Evolutionary conservation across 2,888 invertebrate genomes (phyloP).

Genomic region (Drosophila flavopinicola): DNA sequence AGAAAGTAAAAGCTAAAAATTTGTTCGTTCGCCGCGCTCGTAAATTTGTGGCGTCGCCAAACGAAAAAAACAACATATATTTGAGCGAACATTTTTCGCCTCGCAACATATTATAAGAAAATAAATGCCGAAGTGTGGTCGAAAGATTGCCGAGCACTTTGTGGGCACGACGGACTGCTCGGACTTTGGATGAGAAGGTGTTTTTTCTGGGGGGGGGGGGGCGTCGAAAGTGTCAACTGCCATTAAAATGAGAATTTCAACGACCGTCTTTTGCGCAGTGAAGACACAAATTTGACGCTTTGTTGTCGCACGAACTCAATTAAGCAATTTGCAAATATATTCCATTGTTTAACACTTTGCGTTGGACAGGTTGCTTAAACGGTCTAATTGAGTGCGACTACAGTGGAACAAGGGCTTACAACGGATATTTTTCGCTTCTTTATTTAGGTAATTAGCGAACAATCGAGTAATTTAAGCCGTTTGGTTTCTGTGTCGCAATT

Average conservation of each 20-base stretch:
- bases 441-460: conserved; percentile 31
- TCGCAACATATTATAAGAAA: conserved; percentile 26
- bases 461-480: conserved; percentile 36
- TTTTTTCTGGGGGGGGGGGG: neutral
- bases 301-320: conserved; percentile 42
- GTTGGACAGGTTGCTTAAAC: conserved; percentile 32
- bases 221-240: conserved; percentile 62
- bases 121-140: conserved; percentile 26
- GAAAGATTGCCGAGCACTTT: conserved; percentile 7
- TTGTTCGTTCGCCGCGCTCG: conserved; percentile 40
- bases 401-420: neutral
- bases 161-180: neutral
- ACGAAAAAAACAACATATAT: too few species aligned
- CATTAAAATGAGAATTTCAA: conserved; percentile 63
- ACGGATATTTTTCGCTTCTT: conserved; percentile 22
- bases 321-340: conserved; percentile 32
- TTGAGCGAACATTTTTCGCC: conserved; percentile 16
- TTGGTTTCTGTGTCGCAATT: neutral
- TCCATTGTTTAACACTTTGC: conserved; percentile 14
- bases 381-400: conserved; percentile 37
- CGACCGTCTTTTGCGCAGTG: conserved; percentile 41
- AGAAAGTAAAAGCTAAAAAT: conserved; percentile 70
- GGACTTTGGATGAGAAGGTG: neutral
- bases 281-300: conserved; percentile 39
- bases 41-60: conserved; percentile 64